Evolutionary conservation across 2,797 vertebrate species (phyloP), one percentile per base, ranked within the genome.

Genomic region (Heterohyrax brucei): DNA sequence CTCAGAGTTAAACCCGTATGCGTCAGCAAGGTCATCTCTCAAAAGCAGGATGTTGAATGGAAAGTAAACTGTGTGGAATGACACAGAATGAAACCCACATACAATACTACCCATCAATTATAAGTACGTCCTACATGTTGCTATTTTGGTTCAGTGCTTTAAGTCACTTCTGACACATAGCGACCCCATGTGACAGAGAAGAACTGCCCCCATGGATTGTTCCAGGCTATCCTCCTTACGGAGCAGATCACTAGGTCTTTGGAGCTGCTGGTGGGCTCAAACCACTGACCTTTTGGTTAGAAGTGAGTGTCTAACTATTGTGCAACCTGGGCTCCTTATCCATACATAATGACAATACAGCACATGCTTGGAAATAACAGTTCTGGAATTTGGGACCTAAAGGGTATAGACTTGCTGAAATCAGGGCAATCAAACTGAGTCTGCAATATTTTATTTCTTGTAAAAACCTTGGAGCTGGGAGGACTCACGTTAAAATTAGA

Each of bases 61-160:
- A 22, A 81, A 97, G 46, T 48, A 75, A 64, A n/a, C 30, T 22
- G 3, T 22, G 3, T 28, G 48, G 64, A 46, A 91, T 56, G 30
- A 50, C 16, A 4, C 24, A 3, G 2, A 22, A 1, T 3, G 56
- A 72, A 72, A 53, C 50, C n/a, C 48, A 16, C 7, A 59, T 7
- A 62, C 16, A 14, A 1, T 1, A 4, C 0, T 39, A 2, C 7
- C 0, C 3, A 28, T 21, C 22, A n/a, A 7, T 39, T 28, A 7
- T 1, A 0, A 24, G 6, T 10, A 21, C 5, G 62, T 75, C 53
- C 13, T 16, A 56, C 18, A 56, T 56, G 53, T 56, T 56, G 53
- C 18, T 56, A 14, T 56, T 13, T 56, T 56, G 13, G 53, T 56
- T 56, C 53, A 10, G 53, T 56, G 53, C 53, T 56, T 12, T 56